Evolutionary conservation across 2,113 vertebrate genomes (phyloP).

Genomic region (Coptodon rendalli): DNA sequence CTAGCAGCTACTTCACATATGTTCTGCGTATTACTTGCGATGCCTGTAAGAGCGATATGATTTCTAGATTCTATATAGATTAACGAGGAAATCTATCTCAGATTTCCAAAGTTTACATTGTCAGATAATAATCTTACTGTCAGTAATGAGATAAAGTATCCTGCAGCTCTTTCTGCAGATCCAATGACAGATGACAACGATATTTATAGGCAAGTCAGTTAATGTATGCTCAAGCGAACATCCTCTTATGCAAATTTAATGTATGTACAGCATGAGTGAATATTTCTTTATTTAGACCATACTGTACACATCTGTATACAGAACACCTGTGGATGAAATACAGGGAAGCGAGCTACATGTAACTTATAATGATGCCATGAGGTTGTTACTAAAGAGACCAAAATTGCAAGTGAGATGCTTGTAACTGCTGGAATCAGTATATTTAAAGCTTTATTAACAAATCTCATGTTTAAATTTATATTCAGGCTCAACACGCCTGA

Average conservation of each 20-base stretch:
- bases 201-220: neutral
- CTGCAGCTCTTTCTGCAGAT: neutral
- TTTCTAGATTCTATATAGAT: neutral
- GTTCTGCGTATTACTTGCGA: neutral
- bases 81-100: neutral
- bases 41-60: neutral
- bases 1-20: neutral
- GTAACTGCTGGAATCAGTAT: neutral
- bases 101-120: neutral
- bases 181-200: neutral
- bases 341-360: neutral
- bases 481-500: neutral
- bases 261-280: neutral
- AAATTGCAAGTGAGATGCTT: neutral
- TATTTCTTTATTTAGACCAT: neutral
- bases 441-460: neutral
- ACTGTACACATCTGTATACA: neutral
- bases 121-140: neutral
- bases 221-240: neutral
- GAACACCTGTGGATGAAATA: neutral
- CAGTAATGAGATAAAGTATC: neutral
- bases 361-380: neutral
- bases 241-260: neutral
- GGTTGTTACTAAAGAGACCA: neutral
- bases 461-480: neutral